Conservation (phyloP, 2,888 invertebrate species). For the Malthinus seriepunctatus region DNA sequence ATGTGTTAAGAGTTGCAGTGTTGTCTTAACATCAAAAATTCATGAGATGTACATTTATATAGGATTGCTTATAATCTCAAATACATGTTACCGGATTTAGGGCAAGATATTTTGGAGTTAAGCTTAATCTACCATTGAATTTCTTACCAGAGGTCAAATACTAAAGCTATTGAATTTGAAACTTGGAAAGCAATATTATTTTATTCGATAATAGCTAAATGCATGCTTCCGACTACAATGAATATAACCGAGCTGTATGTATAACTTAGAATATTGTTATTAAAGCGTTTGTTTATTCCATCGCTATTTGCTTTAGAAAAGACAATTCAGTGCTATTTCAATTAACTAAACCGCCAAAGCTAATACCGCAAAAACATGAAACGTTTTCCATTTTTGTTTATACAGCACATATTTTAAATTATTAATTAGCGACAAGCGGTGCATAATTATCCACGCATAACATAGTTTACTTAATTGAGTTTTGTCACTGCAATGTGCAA, state of each 20-base stretch:
- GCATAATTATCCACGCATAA: slow-evolving; percentile 3
- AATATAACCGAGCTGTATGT: too few species aligned
- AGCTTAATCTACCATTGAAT: slow-evolving; percentile 28
- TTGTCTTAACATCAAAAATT: slow-evolving; percentile 35
- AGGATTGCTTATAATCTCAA: slow-evolving; percentile 37
- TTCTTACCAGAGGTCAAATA: slow-evolving; percentile 14
- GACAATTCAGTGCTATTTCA: not conserved
- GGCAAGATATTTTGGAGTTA: slow-evolving; percentile 13
- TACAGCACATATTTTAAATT: slow-evolving; percentile 12
- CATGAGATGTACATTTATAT: slow-evolving; percentile 38
- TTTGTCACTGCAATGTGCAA: slow-evolving; percentile 5
- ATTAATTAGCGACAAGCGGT: slow-evolving; percentile 12
- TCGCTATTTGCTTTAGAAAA: not conserved
- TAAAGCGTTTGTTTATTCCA: too few species aligned
- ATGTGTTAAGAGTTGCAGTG: slow-evolving; percentile 27
- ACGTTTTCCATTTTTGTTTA: slow-evolving; percentile 9
- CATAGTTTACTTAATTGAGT: not conserved
- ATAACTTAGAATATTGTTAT: too few species aligned
- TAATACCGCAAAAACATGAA: not conserved
- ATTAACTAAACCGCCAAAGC: not conserved
- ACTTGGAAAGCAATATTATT: slow-evolving; percentile 2
- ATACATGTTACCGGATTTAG: slow-evolving; percentile 23
- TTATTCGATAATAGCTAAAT: too few species aligned
- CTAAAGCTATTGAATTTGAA: not conserved
- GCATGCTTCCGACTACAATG: too few species aligned